Percentiles rank a stretch among this genome's conserved stretches.
Conservation (phyloP, 2,113 vertebrate species). For the Equus przewalskii region DNA sequence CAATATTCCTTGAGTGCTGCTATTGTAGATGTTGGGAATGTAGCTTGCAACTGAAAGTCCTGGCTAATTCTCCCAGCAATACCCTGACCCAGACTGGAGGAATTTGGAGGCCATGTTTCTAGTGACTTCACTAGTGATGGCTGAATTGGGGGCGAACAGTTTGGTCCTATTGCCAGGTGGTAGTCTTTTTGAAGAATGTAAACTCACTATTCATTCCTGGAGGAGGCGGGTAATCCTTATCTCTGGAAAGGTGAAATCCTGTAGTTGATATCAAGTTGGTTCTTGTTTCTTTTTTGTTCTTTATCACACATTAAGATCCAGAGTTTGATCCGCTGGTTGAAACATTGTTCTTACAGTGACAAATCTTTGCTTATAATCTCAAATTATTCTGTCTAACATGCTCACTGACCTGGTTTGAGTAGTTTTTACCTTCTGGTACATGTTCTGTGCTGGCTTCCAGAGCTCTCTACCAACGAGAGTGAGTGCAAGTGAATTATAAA, state of each 20-base stretch:
- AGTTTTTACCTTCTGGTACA: neutral
- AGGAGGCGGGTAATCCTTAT: constrained; percentile 18
- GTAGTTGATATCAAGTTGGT: neutral
- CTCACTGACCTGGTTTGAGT: constrained; percentile 12
- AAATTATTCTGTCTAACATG: neutral
- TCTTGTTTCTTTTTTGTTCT: constrained; percentile 56
- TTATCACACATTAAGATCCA: constrained; percentile 16
- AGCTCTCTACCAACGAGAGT: neutral
- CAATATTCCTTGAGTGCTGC: neutral
- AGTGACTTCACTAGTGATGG: neutral
- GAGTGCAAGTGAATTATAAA: neutral
- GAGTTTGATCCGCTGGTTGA: constrained; percentile 25
- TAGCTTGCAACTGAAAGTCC: neutral
- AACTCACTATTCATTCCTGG: constrained; percentile 15
- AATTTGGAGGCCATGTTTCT: constrained; percentile 31
- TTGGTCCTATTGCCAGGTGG: neutral
- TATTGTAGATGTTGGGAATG: constrained; percentile 27
- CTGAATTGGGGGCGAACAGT: neutral
- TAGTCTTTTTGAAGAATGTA: constrained; percentile 23
- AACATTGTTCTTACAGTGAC: constrained; percentile 46
- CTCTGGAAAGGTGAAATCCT: constrained; percentile 57
- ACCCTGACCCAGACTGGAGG: neutral
- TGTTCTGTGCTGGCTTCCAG: neutral
- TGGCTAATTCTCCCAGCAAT: constrained; percentile 47
- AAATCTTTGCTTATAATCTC: constrained; percentile 50